Conservation (phyloP, 2,113 vertebrate species). For the Heptranchias perlo region DNA sequence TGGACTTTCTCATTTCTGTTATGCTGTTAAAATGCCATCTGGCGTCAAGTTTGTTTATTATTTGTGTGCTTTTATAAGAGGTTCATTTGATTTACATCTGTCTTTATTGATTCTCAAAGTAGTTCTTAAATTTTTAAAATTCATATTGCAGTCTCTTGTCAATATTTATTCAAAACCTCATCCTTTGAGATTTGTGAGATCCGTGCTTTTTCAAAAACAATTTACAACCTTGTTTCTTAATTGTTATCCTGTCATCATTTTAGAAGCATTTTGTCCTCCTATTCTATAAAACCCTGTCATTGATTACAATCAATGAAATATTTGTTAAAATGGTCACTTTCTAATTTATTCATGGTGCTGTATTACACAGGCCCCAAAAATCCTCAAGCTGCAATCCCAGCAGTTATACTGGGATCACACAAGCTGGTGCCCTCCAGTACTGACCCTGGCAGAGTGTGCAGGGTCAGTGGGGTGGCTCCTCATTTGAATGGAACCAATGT, state of each 20-base stretch:
- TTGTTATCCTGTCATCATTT: not conserved
- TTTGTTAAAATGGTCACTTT: not conserved
- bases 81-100: not conserved
- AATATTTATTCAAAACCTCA: slow-evolving; percentile 4
- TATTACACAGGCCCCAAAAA: not conserved
- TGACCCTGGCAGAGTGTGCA: not conserved
- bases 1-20: not conserved
- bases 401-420: not conserved
- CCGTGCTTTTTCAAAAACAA: not conserved
- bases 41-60: not conserved
- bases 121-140: not conserved
- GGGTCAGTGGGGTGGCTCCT: not conserved
- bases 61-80: not conserved
- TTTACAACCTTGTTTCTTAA: not conserved
- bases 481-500: not conserved
- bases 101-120: not conserved
- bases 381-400: not conserved
- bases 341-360: not conserved
- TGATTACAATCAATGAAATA: not conserved
- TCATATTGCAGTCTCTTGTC: not conserved
- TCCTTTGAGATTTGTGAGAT: not conserved
- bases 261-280: not conserved
- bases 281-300: not conserved
- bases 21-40: slow-evolving; percentile 17
- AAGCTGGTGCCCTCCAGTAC: not conserved